These are phyloP conservation scores for Hipposideros armiger DNA, from an alignment of 2,113 vertebrate genomes.

Conservation along the genomic window DNA sequence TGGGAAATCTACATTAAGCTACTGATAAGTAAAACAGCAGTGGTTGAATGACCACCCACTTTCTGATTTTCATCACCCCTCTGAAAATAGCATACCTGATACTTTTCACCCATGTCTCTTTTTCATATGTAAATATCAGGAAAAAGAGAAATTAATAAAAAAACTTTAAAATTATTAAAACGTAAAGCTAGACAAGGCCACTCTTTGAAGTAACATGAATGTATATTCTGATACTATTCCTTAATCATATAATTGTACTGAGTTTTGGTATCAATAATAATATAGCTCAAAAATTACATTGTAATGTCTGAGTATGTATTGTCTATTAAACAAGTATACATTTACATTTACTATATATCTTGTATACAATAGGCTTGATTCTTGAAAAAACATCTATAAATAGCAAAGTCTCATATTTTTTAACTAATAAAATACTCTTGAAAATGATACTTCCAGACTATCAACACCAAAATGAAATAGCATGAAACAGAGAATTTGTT, in stretches of 20 bases:
- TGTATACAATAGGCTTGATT: neutral
- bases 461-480: neutral
- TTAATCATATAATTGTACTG: neutral
- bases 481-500: neutral
- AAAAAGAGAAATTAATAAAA: neutral
- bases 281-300: neutral
- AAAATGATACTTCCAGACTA: neutral
- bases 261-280: neutral
- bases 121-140: neutral
- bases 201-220: neutral
- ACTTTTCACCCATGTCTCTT: neutral
- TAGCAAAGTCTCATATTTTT: neutral
- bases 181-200: neutral
- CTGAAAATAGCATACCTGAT: neutral
- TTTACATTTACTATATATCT: neutral
- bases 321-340: neutral
- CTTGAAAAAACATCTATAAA: neutral
- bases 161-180: neutral
- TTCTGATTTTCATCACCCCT: neutral
- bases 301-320: neutral
- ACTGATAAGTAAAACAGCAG: neutral
- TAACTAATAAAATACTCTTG: slow-evolving; percentile 4
- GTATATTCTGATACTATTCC: slow-evolving; percentile 18
- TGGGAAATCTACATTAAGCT: neutral
- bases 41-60: neutral